A percentile compares a stretch with the other conserved stretches of the same genome.
phyloP scores from a whole-genome alignment of 2,797 vertebrate species.

The Apogon hyalosoma region DNA sequence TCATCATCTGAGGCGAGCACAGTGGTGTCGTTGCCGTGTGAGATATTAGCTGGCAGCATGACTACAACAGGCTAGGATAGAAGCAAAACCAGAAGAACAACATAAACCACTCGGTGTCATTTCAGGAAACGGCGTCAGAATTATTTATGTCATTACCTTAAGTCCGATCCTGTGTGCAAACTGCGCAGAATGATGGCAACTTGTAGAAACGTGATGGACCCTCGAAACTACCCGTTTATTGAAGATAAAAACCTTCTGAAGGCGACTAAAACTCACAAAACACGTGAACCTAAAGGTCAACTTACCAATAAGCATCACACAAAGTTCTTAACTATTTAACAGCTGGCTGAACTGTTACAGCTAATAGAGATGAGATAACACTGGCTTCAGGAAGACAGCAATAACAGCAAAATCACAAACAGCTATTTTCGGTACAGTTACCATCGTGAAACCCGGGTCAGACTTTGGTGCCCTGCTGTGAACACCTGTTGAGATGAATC shows the following conservation, averaged over 20 bases:
- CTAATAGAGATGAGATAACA: not conserved
- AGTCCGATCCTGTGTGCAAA: slow-evolving; percentile 11
- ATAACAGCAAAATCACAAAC: not conserved
- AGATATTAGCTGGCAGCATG: slow-evolving; percentile 56
- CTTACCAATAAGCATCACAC: slow-evolving; percentile 57
- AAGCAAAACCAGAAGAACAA: not conserved
- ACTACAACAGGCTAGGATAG: not conserved
- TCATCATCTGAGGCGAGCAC: slow-evolving; percentile 16
- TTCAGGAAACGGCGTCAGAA: not conserved
- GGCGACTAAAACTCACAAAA: not conserved
- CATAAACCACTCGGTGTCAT: not conserved
- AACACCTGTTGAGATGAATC: slow-evolving; percentile 65
- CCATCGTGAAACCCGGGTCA: not conserved
- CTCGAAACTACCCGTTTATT: not conserved
- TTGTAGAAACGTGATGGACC: not conserved
- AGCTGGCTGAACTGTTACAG: not conserved
- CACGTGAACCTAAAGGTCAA: slow-evolving; percentile 21
- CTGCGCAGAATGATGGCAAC: not conserved
- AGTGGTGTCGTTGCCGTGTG: slow-evolving; percentile 22
- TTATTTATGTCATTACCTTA: slow-evolving; percentile 45
- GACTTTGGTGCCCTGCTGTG: not conserved
- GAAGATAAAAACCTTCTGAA: not conserved
- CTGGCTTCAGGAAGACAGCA: no score
- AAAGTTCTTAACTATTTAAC: not conserved
- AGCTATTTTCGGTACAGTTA: not conserved